phyloP scores from a whole-genome alignment of 2,113 vertebrate species.

The Polyodon spathula region DNA sequence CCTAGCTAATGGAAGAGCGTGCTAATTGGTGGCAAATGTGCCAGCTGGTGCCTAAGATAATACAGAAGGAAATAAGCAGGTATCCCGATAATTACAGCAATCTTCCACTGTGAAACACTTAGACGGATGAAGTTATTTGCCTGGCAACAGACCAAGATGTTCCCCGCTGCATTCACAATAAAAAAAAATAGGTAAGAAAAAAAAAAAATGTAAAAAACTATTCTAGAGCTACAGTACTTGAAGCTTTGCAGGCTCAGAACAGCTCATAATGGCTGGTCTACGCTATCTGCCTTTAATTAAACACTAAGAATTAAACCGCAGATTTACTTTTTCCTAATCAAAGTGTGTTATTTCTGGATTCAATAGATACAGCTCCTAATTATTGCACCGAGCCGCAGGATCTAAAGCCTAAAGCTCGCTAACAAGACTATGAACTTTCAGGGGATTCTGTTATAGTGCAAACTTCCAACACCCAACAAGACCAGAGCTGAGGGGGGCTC shows the following conservation, averaged over 20 bases:
- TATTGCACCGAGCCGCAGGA: too few relatives aligned
- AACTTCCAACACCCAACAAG: too few relatives aligned
- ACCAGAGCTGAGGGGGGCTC: too few relatives aligned
- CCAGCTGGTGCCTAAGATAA: slow-evolving; percentile 90
- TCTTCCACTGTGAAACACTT: slow-evolving; percentile 94
- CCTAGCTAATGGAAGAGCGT: slow-evolving; percentile 77
- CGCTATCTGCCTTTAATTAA: slow-evolving; percentile 79
- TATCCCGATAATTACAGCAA: slow-evolving; percentile 98
- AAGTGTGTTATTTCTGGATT: too few relatives aligned
- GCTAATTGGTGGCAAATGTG: slow-evolving; percentile 97
- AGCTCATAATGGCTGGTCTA: slow-evolving; percentile 78
- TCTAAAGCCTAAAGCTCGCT: too few relatives aligned
- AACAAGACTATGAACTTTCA: too few relatives aligned
- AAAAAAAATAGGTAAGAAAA: slow-evolving; percentile 74
- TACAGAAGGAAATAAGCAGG: slow-evolving; percentile 97
- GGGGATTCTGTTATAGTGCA: too few relatives aligned
- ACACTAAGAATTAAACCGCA: too few relatives aligned
- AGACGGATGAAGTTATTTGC: slow-evolving; percentile 78
- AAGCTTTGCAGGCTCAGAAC: slow-evolving; percentile 74
- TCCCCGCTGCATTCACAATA: slow-evolving; percentile 84
- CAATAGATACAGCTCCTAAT: too few relatives aligned
- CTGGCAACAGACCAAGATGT: slow-evolving; percentile 79
- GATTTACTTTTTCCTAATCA: slow-evolving; percentile 75
- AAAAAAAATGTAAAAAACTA: too few relatives aligned
- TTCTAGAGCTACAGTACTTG: too few relatives aligned